A percentile compares a stretch with the other conserved stretches of the same genome.
phyloP scores from a whole-genome alignment of 2,888 invertebrate species.

The Antheraea assamensis region DNA sequence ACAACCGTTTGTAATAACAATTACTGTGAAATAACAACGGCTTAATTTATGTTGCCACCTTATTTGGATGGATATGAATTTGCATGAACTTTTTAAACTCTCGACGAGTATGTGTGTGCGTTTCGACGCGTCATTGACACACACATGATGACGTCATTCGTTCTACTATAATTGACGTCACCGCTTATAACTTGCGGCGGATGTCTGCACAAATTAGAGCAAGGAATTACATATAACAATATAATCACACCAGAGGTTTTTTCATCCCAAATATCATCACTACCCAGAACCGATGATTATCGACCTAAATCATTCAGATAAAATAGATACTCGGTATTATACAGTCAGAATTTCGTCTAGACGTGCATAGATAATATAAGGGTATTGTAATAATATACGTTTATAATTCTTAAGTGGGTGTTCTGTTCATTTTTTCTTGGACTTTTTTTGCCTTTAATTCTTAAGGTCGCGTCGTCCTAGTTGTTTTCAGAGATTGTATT shows the following conservation, averaged over 20 bases:
- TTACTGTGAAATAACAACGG: no score
- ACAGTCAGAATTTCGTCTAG: slow-evolving; percentile 28
- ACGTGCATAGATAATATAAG: slow-evolving; percentile 23
- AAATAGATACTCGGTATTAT: slow-evolving; percentile 21
- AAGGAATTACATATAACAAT: slow-evolving; percentile 26
- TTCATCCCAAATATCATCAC: slow-evolving; percentile 28
- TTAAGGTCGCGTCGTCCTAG: no score
- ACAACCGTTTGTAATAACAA: no score
- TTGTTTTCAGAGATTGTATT: no score
- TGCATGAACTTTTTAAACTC: no score
- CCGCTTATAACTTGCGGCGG: slow-evolving; percentile 11
- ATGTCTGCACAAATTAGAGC: slow-evolving; percentile 15
- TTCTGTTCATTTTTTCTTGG: neutral
- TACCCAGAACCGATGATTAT: slow-evolving; percentile 24
- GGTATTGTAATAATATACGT: slow-evolving; percentile 18
- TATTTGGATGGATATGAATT: no score
- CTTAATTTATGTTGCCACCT: no score
- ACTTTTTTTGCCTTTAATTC: neutral
- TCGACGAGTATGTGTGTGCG: no score
- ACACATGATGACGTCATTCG: no score
- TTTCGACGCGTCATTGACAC: no score
- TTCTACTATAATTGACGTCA: neutral
- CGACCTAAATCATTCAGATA: slow-evolving; percentile 17
- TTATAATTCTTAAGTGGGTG: neutral
- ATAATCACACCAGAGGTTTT: slow-evolving; percentile 24